A percentile compares a stretch with the other conserved stretches of the same genome.
Evolutionary conservation across 2,888 invertebrate species (phyloP).

Genomic region (Rhagonycha lutea): DNA sequence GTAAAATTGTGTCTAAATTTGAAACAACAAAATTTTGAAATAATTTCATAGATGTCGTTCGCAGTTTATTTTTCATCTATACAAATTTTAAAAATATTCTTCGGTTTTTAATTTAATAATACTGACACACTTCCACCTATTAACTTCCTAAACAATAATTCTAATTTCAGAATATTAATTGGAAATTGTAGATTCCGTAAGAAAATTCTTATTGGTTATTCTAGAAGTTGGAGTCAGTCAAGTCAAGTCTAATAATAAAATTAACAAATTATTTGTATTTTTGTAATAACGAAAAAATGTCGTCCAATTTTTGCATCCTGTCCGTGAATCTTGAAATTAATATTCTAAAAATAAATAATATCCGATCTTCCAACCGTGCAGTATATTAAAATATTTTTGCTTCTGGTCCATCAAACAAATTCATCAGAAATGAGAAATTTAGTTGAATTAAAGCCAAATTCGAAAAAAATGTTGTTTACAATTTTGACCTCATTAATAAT

Average conservation of each 20-base stretch:
- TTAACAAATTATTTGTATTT: neutral
- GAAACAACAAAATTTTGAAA: neutral
- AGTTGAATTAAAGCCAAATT: conserved; percentile 10
- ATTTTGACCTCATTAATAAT: neutral
- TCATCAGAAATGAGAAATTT: conserved; percentile 2
- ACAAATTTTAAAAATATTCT: neutral
- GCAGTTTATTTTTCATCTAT: neutral
- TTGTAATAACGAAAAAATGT: neutral
- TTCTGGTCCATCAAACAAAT: neutral
- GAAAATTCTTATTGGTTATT: too few species aligned
- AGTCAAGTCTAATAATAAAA: too few species aligned
- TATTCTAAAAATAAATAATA: conserved; percentile 2
- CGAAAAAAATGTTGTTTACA: conserved; percentile 9
- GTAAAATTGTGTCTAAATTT: neutral
- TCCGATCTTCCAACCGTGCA: neutral
- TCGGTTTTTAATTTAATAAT: neutral
- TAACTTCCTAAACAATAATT: too few species aligned
- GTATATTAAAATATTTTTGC: neutral
- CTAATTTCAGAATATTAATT: too few species aligned
- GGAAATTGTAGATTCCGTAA: too few species aligned
- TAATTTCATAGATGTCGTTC: neutral
- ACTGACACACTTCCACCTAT: too few species aligned
- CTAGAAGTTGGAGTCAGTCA: too few species aligned
- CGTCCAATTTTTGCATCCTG: neutral
- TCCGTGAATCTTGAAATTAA: neutral